phyloP scores from a whole-genome alignment of 2,797 vertebrate genomes.

The Poeciliopsis gracilis region DNA sequence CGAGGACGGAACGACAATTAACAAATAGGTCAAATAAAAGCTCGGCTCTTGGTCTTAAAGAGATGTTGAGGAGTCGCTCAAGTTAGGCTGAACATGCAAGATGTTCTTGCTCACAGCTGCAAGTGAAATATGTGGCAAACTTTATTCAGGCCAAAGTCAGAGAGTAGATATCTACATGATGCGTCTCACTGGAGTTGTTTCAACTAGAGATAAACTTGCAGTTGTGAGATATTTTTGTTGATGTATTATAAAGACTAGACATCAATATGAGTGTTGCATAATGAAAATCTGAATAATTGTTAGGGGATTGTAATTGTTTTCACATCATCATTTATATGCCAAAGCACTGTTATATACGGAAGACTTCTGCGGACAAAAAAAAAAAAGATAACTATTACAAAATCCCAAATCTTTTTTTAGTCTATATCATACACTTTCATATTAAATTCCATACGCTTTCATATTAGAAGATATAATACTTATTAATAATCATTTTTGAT shows the following conservation, averaged over 20 bases:
- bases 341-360: not conserved
- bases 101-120: not conserved
- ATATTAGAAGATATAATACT: slow-evolving; percentile 15
- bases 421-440: not conserved
- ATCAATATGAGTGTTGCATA: not conserved
- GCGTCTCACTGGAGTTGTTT: not conserved
- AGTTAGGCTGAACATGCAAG: not conserved
- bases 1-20: not conserved
- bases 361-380: not conserved
- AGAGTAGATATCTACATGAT: not conserved
- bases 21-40: not conserved
- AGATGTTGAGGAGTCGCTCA: not conserved
- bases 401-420: not conserved
- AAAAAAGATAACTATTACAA: not conserved
- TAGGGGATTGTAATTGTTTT: not conserved
- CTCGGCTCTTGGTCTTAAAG: not conserved
- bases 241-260: not conserved
- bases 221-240: not conserved
- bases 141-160: not conserved
- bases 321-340: not conserved
- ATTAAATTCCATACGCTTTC: not conserved
- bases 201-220: not conserved
- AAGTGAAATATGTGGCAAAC: not conserved
- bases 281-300: not conserved
- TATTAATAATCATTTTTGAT: slow-evolving; percentile 3